Evolutionary conservation across 2,888 invertebrate genomes (phyloP).

Genomic region (Rhogogaster chlorosoma): DNA sequence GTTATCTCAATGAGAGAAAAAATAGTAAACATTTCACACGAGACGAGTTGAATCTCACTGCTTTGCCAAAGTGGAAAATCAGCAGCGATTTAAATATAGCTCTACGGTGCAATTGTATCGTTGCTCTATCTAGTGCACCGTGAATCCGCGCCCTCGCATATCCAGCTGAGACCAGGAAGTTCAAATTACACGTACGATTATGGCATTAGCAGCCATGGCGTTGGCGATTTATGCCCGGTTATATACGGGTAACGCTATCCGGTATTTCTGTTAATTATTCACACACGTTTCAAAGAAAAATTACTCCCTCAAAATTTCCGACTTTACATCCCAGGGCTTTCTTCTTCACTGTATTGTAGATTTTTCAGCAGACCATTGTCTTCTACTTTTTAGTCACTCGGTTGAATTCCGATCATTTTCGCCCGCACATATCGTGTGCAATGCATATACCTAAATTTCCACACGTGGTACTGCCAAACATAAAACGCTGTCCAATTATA

Average conservation of each 20-base stretch:
- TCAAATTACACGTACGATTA: conserved; percentile 40
- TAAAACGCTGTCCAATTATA: background rate
- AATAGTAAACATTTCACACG: background rate
- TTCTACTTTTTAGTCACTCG: background rate
- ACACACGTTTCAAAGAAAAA: background rate
- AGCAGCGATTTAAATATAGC: conserved; percentile 31
- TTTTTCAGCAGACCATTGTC: background rate
- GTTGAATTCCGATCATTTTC: background rate
- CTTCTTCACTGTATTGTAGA: background rate
- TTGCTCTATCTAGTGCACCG: conserved; percentile 6
- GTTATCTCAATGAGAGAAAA: background rate
- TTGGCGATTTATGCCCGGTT: background rate
- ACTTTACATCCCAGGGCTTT: background rate
- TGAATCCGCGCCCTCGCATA: conserved; percentile 17
- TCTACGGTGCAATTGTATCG: conserved; percentile 8
- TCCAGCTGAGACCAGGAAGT: conserved; percentile 46
- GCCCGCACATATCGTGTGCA: background rate
- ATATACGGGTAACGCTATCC: background rate
- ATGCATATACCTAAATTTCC: background rate
- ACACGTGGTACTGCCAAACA: background rate
- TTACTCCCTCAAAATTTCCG: background rate
- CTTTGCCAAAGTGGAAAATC: conserved; percentile 15
- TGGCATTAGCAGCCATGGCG: background rate
- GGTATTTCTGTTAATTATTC: background rate
- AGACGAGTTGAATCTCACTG: background rate